Base-by-base conservation (phyloP, 2,888 invertebrate species). In the Abscondita cerata region DNA sequence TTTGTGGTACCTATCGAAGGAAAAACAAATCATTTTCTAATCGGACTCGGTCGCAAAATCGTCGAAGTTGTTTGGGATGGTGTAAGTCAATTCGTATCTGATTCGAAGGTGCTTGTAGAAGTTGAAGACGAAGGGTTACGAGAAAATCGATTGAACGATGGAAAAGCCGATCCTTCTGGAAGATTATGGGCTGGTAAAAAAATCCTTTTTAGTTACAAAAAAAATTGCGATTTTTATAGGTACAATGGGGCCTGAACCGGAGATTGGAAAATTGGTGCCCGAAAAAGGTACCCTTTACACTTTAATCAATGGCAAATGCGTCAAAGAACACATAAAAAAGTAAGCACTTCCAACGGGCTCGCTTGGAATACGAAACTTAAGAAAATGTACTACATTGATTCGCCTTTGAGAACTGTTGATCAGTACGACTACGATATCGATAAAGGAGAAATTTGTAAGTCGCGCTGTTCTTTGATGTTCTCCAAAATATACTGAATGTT, bases 321-420 rank as follows among this genome's bases (percentile, higher is more conserved):
- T 75, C 9, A 75, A 73, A 58, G 73, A 72, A 40, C 79, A 80
- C 60, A 62, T 78, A 38, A 70, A 69, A 73, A 74, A 65, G 70
- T 91, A 15, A 85, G 86, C 68, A 86, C 92, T 68, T 87, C 91
- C 31, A 93, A 94, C 80, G 93, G 93, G 0, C 80, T 93, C 34
- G 89, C 90, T 55, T 94, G 93, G 92, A 87, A 90, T 72, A 76
- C 83, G 5, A 80, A 84, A 52, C 81, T 83, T 66, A 85, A 84
- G 56, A 87, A 86, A 18, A 88, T 93, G 83, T 92, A 89, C 80
- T 92, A 85, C 76, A 89, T 89, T 0, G 92, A 93, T 80, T 89
- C 91, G 1, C 83, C 86, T 38, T 87, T 87, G 67, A 82, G 85
- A 64, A 83, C 86, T 63, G 85, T 92, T 13, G 84, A 88, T 68